Evolutionary conservation across 2,888 invertebrate genomes (phyloP), one percentile per base, ranked within the genome.

Genomic region (Conops quadrifasciatus): DNA sequence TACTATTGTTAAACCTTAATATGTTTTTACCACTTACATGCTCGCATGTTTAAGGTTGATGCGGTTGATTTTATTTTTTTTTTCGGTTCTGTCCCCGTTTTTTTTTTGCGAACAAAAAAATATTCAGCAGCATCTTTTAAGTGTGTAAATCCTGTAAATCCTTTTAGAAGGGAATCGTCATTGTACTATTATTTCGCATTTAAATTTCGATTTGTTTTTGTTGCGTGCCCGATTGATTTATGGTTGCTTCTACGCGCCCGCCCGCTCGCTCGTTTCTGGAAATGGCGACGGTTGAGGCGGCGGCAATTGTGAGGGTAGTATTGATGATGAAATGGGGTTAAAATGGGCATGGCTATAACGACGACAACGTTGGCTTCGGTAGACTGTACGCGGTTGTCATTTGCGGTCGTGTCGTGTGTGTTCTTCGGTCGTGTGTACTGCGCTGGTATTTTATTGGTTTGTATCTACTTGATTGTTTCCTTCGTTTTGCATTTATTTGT

Each of bases 191-290:
- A 84, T 83, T 83, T 83, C 78, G 84, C 83, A 83, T 83, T 84
- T 84, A 84, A 84, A 84, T 82, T 82, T 82, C 84, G 84, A 84
- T 84, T 84, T 84, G 81, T 81, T 81, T 83, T 58, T 82, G 78
- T 76, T 81, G 82, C 82, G 82, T 83, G 82, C 81, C 84, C 80
- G 83, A 83, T 84, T 84, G 84, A 84, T 84, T 84, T 84, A 84
- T 84, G 84, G 79, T 79, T 82, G 83, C 81, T n/a, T 51, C 16
- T 5, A 47, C 26, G 45, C 19, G n/a, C 4, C 21, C 11, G 9
- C 19, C 53, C 21, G 53, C 19, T 2, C 21, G 53, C 19, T 24
- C 28, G 59, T 7, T 36, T 9, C 5, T 9, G 21, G 28, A 59
- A 26, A 15, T 26, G 3, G n/a, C 24, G 21, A 24, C 53, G 28